A percentile compares a stretch with the other conserved stretches of the same genome.
Conservation (phyloP, 2,888 invertebrate species). For the Agonopterix arenella region DNA sequence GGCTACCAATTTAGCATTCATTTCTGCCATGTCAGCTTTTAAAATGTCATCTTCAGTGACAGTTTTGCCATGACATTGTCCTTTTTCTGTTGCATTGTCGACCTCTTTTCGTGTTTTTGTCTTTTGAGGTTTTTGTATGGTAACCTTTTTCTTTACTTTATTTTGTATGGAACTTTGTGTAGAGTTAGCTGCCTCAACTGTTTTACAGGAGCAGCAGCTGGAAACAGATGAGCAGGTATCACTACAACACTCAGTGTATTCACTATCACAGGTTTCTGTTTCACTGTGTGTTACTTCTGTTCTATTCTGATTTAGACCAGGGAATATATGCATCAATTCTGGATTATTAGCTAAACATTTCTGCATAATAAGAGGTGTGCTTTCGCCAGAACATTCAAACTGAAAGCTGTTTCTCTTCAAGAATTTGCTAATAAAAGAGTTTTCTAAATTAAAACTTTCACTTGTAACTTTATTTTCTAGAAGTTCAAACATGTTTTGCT, state of each 20-base stretch:
- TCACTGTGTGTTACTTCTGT: slow-evolving; percentile 40
- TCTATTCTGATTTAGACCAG: slow-evolving; percentile 31
- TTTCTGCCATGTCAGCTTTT: slow-evolving; percentile 59
- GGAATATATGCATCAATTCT: slow-evolving; percentile 45
- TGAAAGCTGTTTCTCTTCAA: slow-evolving; percentile 41
- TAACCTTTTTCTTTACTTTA: slow-evolving; percentile 18
- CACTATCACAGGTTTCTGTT: slow-evolving; percentile 43
- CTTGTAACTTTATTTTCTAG: slow-evolving; percentile 84
- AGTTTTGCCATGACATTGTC: slow-evolving; percentile 37
- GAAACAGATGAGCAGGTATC: slow-evolving; percentile 48
- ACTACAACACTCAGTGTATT: slow-evolving; percentile 45
- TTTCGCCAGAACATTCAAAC: slow-evolving; percentile 57
- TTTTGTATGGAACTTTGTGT: slow-evolving; percentile 11
- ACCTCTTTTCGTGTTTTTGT: slow-evolving; percentile 26
- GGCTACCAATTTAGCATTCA: slow-evolving; percentile 66
- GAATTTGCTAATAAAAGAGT: slow-evolving; percentile 78
- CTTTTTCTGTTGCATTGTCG: slow-evolving; percentile 16
- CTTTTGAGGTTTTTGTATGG: slow-evolving; percentile 18
- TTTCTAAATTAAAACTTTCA: slow-evolving; percentile 84
- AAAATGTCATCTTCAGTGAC: slow-evolving; percentile 40
- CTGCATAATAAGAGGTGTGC: slow-evolving; percentile 59
- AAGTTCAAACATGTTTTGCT: slow-evolving; percentile 86
- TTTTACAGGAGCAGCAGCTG: slow-evolving; percentile 61
- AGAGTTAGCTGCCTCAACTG: slow-evolving; percentile 30
- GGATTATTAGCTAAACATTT: slow-evolving; percentile 56